These are phyloP conservation scores for Raja brachyura DNA, from an alignment of 2,113 vertebrate species.

Conservation along the genomic window DNA sequence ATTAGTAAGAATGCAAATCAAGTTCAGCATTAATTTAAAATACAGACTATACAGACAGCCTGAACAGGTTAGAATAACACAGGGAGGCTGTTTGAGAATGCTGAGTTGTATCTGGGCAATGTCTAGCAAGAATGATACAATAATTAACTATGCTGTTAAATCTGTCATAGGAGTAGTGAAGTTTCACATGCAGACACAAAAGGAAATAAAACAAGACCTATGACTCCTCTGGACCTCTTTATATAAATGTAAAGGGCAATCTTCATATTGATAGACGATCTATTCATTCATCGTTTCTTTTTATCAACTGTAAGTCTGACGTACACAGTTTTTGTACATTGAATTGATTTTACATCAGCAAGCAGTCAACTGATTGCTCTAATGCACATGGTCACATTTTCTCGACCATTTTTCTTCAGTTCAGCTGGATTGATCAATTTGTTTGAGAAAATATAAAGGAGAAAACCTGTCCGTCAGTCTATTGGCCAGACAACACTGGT, in stretches of 20 bases:
- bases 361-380: neutral
- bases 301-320: neutral
- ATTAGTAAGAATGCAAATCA: neutral
- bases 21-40: no score
- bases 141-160: neutral
- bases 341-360: neutral
- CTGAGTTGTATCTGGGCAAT: neutral
- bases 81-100: neutral
- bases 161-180: neutral
- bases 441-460: neutral
- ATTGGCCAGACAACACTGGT: neutral
- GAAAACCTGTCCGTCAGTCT: neutral
- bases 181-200: neutral
- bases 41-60: neutral
- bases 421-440: neutral
- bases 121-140: neutral
- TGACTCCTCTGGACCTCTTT: neutral
- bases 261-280: neutral
- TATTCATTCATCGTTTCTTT: neutral
- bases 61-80: neutral
- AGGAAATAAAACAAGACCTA: neutral
- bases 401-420: neutral
- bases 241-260: neutral
- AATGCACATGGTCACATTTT: neutral
- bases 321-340: neutral